These are phyloP conservation scores for Columba livia DNA, from an alignment of 2,113 vertebrate species.

Conservation along the genomic window DNA sequence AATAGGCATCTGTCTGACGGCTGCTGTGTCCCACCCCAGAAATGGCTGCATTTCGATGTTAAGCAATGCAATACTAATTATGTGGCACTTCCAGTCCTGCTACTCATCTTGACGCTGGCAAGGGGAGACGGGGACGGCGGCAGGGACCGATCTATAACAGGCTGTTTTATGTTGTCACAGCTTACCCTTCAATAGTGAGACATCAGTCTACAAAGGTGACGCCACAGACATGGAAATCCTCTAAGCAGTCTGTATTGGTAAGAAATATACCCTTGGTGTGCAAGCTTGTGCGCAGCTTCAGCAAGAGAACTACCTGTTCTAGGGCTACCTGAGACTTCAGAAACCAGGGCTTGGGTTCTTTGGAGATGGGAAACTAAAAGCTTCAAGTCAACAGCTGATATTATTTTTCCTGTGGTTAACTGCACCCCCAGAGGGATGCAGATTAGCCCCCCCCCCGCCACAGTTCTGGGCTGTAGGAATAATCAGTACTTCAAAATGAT, in stretches of 20 bases:
- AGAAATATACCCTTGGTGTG: conserved; percentile 1
- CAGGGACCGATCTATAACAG: neutral
- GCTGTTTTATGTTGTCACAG: conserved; percentile 64
- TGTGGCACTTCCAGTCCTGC: conserved; percentile 33
- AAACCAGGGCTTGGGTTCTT: neutral
- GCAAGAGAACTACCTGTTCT: neutral
- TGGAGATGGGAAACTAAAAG: neutral
- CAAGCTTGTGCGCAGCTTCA: neutral
- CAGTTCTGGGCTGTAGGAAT: neutral
- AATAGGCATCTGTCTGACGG: neutral
- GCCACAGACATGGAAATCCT: conserved; percentile 82
- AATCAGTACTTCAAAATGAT: neutral
- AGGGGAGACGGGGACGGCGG: neutral
- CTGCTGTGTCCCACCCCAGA: neutral
- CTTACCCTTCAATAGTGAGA: conserved; percentile 79
- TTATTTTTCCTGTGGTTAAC: neutral
- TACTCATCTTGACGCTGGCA: neutral
- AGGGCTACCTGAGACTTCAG: neutral
- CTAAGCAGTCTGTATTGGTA: conserved; percentile 80
- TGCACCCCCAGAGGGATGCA: neutral
- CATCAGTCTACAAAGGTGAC: conserved; percentile 78
- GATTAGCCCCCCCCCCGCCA: fast-evolving
- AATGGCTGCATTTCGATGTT: neutral
- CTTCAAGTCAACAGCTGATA: neutral
- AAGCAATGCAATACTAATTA: conserved; percentile 29